Percentiles rank a stretch among this genome's conserved stretches.
phyloP scores from a whole-genome alignment of 2,888 invertebrate genomes.

The Trichacis sp. region DNA sequence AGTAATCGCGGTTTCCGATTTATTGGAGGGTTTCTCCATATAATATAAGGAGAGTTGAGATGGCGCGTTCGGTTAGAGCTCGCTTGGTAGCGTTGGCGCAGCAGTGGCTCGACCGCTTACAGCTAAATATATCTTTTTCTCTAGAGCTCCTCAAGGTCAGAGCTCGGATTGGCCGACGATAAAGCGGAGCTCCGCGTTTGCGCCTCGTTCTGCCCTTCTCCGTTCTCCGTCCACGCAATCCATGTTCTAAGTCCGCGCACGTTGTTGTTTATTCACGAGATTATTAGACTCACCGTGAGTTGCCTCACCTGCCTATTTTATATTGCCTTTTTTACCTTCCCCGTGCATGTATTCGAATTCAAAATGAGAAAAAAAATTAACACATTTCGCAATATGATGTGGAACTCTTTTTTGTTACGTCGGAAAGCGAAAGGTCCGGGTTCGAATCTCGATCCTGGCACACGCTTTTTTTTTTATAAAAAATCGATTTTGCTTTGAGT shows the following conservation, averaged over 20 bases:
- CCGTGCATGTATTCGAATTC: not conserved
- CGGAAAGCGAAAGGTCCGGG: not conserved
- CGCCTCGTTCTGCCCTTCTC: constrained; percentile 39
- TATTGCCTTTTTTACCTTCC: no score
- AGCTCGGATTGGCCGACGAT: constrained; percentile 46
- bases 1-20: no score
- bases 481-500: no score
- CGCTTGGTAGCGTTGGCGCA: constrained; percentile 41
- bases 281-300: constrained; percentile 40
- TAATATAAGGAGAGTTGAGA: no score
- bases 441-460: not conserved
- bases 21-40: no score
- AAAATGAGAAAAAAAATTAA: constrained; percentile 7
- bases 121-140: constrained; percentile 51
- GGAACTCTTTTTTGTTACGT: constrained; percentile 2
- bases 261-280: constrained; percentile 41
- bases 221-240: constrained; percentile 42
- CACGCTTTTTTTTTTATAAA: no score
- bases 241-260: no score
- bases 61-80: no score
- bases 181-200: constrained; percentile 45
- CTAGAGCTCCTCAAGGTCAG: constrained; percentile 49
- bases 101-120: constrained; percentile 44
- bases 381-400: no score
- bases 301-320: no score